phyloP scores from a whole-genome alignment of 2,797 vertebrate species.

The Heterohyrax brucei region DNA sequence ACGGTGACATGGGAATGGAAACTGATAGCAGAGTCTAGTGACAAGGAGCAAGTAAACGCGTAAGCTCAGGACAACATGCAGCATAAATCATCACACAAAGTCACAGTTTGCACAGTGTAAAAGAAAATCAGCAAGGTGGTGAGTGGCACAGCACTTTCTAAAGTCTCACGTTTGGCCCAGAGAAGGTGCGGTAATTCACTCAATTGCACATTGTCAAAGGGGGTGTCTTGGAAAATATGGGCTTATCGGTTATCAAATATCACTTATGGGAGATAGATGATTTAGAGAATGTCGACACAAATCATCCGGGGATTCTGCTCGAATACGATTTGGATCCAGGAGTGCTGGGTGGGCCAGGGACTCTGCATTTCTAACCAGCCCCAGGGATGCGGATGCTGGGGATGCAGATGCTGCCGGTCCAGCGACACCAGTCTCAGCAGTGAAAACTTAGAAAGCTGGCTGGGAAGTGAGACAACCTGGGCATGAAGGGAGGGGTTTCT shows the following conservation, averaged over 20 bases:
- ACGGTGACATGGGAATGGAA: too few species aligned
- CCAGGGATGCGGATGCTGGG: neutral
- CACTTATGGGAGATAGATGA: neutral
- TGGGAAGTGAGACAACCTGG: neutral
- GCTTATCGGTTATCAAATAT: neutral
- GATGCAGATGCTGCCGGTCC: neutral
- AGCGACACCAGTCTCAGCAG: accelerated
- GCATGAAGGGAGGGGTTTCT: neutral
- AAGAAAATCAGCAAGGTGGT: neutral
- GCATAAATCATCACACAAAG: neutral
- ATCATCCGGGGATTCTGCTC: neutral
- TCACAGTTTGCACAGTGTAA: neutral
- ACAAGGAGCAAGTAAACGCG: neutral
- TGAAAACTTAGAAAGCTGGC: neutral
- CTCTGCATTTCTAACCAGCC: neutral
- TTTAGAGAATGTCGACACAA: neutral
- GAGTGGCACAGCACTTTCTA: neutral
- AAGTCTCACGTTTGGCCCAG: neutral
- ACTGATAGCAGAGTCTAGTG: accelerated
- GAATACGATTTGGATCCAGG: neutral
- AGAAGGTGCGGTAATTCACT: neutral
- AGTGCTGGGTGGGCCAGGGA: neutral
- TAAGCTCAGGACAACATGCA: neutral
- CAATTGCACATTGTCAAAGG: neutral
- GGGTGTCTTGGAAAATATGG: neutral